Evolutionary conservation across 2,888 invertebrate species (phyloP).

Genomic region (Tetrapedia diversipes): DNA sequence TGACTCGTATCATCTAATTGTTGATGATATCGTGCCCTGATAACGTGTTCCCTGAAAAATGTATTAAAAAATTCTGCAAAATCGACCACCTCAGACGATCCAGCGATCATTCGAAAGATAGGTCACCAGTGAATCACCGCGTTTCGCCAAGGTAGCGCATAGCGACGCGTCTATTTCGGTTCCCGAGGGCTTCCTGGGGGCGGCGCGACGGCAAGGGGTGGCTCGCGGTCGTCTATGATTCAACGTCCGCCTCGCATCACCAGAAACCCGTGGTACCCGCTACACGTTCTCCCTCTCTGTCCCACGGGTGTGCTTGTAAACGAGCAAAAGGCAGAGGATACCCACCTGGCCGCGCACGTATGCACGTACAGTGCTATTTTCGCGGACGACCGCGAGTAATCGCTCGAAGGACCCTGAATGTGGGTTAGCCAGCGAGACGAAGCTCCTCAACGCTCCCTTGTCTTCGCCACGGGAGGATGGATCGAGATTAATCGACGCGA

Average conservation of each 20-base stretch:
- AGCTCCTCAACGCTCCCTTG: conserved; percentile 17
- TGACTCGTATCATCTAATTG: too few species aligned
- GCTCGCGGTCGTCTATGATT: conserved; percentile 69
- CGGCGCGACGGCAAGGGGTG: conserved; percentile 60
- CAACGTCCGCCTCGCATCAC: conserved; percentile 65
- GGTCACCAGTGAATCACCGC: conserved; percentile 75
- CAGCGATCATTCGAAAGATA: conserved; percentile 68
- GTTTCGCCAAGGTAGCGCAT: conserved; percentile 73
- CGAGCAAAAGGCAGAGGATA: conserved; percentile 28
- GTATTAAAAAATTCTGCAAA: neutral
- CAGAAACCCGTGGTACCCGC: conserved; percentile 18
- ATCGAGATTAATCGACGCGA: conserved; percentile 38
- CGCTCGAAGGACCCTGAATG: conserved; percentile 58
- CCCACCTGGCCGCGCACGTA: conserved; percentile 33
- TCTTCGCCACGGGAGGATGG: conserved; percentile 7
- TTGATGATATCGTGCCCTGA: too few species aligned
- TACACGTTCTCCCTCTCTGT: neutral
- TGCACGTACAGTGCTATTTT: conserved; percentile 58
- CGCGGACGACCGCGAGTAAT: conserved; percentile 52
- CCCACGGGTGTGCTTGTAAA: conserved; percentile 13
- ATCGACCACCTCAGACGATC: conserved; percentile 19
- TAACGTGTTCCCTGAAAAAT: too few species aligned
- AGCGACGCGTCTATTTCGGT: conserved; percentile 76
- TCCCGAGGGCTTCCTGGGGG: conserved; percentile 59
- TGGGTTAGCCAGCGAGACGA: conserved; percentile 47